Evolutionary conservation across 1,140 invertebrate genomes (phyloP), one percentile per base, ranked within the genome.

Genomic region (Mamestra configurata): DNA sequence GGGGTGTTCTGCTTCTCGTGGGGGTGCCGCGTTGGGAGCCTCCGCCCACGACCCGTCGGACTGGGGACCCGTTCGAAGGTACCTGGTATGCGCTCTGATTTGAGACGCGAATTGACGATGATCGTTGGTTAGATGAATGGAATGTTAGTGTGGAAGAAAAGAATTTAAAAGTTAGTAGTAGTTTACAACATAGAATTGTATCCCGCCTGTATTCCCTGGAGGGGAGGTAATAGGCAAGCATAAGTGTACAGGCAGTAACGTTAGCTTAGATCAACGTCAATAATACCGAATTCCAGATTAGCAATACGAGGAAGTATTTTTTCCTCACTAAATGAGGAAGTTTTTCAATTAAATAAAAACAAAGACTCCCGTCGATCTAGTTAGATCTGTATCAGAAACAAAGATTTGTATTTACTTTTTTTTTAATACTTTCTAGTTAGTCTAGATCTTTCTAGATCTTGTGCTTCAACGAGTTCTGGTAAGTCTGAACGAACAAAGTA

Each of bases 31-130:
- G 81, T 87, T 95, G 86, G 68, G 95, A 88, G 79, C 95, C 83
- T 64, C 91, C 88, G 77, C 94, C 88, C 3, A 95, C 96, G 0
- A 96, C 94, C 81, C 97, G 95, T 43, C 97, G 94, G 20, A 97
- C 95, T 13, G 97, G 97, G 2, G 97, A 97, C 22, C 92, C 93
- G 82, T 93, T 93, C 53, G 84, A 84, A 8, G 92, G 92, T 77
- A 94, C 93, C 92, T 94, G 93, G 79, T 78, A 83, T 40, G 79
- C 78, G 82, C 82, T 66, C 81, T 84, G 72, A 78, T 15, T 6
- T 61, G 72, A 68, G 79, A 40, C 35, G 53, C 40, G 79, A 59
- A 53, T 79, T 53, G 79, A 24, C 15, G 49, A 71, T 82, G 75
- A 75, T 57, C 43, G 27, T 35, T 18, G 43, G 75, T 66, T 66